These are phyloP conservation scores for Amyelois transitella DNA, from an alignment of 1,140 invertebrate species.

Conservation along the genomic window DNA sequence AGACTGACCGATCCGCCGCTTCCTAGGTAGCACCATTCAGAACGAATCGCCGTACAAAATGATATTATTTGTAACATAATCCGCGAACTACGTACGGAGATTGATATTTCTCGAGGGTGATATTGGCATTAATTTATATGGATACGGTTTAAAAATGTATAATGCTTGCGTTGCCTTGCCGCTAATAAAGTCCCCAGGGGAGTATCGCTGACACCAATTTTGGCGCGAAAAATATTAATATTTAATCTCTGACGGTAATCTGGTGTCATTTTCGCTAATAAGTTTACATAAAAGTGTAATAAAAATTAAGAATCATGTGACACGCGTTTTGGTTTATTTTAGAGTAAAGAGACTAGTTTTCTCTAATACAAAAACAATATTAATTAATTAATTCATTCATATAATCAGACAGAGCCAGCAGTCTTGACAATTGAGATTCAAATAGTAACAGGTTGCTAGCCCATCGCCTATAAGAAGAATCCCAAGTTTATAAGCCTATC, in stretches of 20 bases:
- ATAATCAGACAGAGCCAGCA: too few species aligned
- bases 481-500: too few species aligned
- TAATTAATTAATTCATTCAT: too few species aligned
- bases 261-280: background rate
- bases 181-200: conserved; percentile 66
- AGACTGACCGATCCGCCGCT: conserved; percentile 11
- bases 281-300: background rate
- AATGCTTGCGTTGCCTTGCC: conserved; percentile 42
- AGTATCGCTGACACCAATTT: conserved; percentile 22
- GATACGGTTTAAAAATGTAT: conserved; percentile 73
- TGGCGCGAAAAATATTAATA: conserved; percentile 36
- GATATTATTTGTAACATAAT: conserved; percentile 74
- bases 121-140: conserved; percentile 73
- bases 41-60: conserved; percentile 72
- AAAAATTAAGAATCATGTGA: too few species aligned
- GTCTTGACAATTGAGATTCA: too few species aligned
- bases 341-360: too few species aligned
- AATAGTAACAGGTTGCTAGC: too few species aligned
- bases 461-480: too few species aligned
- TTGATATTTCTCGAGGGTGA: conserved; percentile 68
- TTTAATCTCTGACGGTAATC: background rate
- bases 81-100: conserved; percentile 65
- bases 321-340: too few species aligned
- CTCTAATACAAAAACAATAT: too few species aligned
- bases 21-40: conserved; percentile 58